These are phyloP conservation scores for Chrysolina haemoptera DNA, from an alignment of 2,888 invertebrate genomes.

Conservation along the genomic window DNA sequence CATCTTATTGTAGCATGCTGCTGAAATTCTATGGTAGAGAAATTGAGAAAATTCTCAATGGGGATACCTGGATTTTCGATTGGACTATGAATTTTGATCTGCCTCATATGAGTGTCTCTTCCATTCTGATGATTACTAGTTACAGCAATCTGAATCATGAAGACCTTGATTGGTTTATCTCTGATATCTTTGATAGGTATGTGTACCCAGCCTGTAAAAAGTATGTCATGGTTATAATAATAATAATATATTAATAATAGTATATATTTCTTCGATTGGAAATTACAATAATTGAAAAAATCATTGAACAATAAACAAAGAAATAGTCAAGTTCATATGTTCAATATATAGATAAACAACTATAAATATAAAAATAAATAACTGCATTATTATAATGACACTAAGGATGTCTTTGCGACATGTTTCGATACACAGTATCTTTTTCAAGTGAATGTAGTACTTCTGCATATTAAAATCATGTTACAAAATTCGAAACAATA, in stretches of 20 bases:
- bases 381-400: too few relatives aligned
- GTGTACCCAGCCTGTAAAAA: constrained; percentile 89
- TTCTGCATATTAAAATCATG: too few relatives aligned
- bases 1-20: constrained; percentile 87
- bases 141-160: constrained; percentile 97
- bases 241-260: too few relatives aligned
- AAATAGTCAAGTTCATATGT: too few relatives aligned
- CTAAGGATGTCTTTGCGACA: too few relatives aligned
- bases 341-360: too few relatives aligned
- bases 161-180: constrained; percentile 91
- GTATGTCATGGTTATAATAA: neutral
- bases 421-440: too few relatives aligned
- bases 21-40: constrained; percentile 86
- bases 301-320: neutral
- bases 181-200: constrained; percentile 92
- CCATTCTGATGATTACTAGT: constrained; percentile 99
- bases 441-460: too few relatives aligned
- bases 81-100: constrained; percentile 96
- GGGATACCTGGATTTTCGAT: constrained; percentile 77
- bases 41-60: constrained; percentile 82
- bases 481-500: too few relatives aligned
- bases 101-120: constrained; percentile 97
- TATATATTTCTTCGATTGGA: too few relatives aligned
- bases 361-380: too few relatives aligned
- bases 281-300: too few relatives aligned